phyloP scores from a whole-genome alignment of 2,888 invertebrate species.

The Oscheius sp. region DNA sequence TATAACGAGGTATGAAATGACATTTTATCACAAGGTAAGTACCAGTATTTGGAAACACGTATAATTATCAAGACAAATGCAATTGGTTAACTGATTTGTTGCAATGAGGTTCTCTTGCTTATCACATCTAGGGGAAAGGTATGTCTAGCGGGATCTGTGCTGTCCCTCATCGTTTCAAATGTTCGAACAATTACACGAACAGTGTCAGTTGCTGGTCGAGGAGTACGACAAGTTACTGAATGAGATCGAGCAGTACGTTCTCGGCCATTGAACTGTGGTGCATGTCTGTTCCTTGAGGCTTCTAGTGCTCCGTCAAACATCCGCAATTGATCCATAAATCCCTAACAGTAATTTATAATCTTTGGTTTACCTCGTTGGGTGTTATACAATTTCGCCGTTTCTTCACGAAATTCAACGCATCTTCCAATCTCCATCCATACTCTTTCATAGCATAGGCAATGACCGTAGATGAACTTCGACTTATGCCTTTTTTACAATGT shows the following conservation, averaged over 20 bases:
- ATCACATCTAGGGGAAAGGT: slow-evolving; percentile 44
- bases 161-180: slow-evolving; percentile 29
- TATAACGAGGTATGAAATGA: too few species aligned
- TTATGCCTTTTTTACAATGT: slow-evolving; percentile 99
- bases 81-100: slow-evolving; percentile 41
- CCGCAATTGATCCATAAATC: slow-evolving; percentile 90
- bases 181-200: slow-evolving; percentile 35
- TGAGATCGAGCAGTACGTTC: slow-evolving; percentile 32
- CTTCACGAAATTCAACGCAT: slow-evolving; percentile 88
- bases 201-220: slow-evolving; percentile 25
- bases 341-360: slow-evolving; percentile 72
- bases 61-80: background rate
- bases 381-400: slow-evolving; percentile 90
- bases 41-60: slow-evolving; percentile 23
- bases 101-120: slow-evolving; percentile 38
- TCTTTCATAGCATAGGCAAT: slow-evolving; percentile 76
- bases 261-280: slow-evolving; percentile 33
- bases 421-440: slow-evolving; percentile 72
- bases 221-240: slow-evolving; percentile 25
- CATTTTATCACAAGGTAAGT: slow-evolving; percentile 1
- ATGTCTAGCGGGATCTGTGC: slow-evolving; percentile 25
- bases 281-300: slow-evolving; percentile 74
- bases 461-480: slow-evolving; percentile 92
- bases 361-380: slow-evolving; percentile 79
- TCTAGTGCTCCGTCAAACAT: slow-evolving; percentile 94